phyloP scores from a whole-genome alignment of 1,140 invertebrate species.

The Drosophila baimaii region DNA sequence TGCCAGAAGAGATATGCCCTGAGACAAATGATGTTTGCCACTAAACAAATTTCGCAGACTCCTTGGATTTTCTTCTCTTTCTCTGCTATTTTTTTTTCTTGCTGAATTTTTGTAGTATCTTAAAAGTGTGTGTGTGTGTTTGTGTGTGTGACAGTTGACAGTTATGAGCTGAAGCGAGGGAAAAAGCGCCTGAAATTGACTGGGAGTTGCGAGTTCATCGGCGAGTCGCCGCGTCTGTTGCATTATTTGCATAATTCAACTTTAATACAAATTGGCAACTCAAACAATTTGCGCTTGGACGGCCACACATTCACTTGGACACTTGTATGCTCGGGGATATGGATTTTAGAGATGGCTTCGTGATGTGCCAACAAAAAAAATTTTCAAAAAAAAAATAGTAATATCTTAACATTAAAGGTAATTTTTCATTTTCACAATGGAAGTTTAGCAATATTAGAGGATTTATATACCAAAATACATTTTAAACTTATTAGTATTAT shows the following conservation, averaged over 20 bases:
- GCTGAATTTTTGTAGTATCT: slow-evolving; percentile 18
- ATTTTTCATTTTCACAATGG: background rate
- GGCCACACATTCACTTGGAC: slow-evolving; percentile 33
- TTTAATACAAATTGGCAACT: slow-evolving; percentile 74
- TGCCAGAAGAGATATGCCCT: slow-evolving; percentile 52
- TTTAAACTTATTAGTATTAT: too few species aligned
- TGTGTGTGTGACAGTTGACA: slow-evolving; percentile 73
- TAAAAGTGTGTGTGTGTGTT: slow-evolving; percentile 33
- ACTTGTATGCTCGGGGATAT: background rate
- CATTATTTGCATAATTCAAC: slow-evolving; percentile 79
- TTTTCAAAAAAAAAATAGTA: too few species aligned
- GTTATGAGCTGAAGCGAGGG: slow-evolving; percentile 52
- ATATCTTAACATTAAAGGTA: background rate
- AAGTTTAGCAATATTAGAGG: background rate
- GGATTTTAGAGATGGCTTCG: slow-evolving; percentile 18
- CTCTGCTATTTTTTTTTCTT: background rate
- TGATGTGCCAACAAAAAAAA: background rate
- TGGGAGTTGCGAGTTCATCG: slow-evolving; percentile 51
- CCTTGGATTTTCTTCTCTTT: slow-evolving; percentile 4
- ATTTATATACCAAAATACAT: too few species aligned
- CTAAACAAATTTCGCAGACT: slow-evolving; percentile 50
- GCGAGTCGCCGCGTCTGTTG: slow-evolving; percentile 28
- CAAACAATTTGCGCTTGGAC: slow-evolving; percentile 44
- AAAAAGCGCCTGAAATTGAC: slow-evolving; percentile 51
- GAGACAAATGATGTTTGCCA: slow-evolving; percentile 67